These are phyloP conservation scores for Caloenas nicobarica DNA, from an alignment of 2,113 vertebrate genomes.

Conservation along the genomic window DNA sequence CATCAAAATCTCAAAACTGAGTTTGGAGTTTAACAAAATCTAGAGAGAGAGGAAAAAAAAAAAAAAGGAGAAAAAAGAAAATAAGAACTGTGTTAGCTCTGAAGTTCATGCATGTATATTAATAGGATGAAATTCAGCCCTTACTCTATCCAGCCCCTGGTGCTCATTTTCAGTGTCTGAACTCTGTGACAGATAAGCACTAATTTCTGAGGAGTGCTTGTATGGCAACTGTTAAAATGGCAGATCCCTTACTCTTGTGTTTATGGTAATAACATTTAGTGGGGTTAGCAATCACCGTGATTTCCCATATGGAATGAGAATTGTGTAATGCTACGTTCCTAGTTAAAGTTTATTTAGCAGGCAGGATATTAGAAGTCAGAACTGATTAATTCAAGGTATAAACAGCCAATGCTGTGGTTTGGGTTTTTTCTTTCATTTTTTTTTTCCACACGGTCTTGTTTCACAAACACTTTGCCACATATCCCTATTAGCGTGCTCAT, in stretches of 20 bases:
- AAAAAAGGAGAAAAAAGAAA: too few relatives aligned
- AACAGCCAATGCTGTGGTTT: not conserved
- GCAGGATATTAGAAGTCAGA: slow-evolving; percentile 47
- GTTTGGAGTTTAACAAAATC: not conserved
- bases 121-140: not conserved
- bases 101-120: not conserved
- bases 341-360: slow-evolving; percentile 42
- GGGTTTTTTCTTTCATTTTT: too few relatives aligned
- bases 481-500: not conserved
- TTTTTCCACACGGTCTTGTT: accelerated
- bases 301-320: slow-evolving; percentile 50
- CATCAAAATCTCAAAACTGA: not conserved
- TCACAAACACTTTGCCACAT: not conserved
- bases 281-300: slow-evolving; percentile 18
- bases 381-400: slow-evolving; percentile 32
- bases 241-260: not conserved
- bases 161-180: not conserved
- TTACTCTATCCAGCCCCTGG: not conserved
- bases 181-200: not conserved
- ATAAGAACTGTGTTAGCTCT: accelerated
- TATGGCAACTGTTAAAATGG: not conserved
- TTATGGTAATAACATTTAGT: slow-evolving; percentile 23
- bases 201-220: slow-evolving; percentile 20
- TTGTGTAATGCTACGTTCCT: not conserved
- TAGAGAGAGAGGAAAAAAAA: not conserved